phyloP scores from a whole-genome alignment of 2,797 vertebrate genomes.

The Pantherophis alleghaniensis region DNA sequence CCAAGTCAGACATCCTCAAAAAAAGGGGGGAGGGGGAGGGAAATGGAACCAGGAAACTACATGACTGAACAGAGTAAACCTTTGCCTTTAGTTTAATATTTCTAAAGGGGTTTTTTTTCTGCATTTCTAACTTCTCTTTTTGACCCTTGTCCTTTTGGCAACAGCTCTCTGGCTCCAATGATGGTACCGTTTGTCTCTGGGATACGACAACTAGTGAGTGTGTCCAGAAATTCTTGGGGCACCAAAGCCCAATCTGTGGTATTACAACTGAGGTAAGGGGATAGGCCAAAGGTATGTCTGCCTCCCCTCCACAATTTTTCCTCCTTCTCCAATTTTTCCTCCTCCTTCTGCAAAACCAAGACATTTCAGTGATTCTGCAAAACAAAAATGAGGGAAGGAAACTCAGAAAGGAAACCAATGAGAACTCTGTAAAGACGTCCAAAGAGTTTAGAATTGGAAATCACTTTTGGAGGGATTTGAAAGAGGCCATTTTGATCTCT shows the following conservation, averaged over 20 bases:
- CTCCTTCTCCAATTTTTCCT: not conserved
- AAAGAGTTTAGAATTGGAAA: not conserved
- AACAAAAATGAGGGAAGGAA: not conserved
- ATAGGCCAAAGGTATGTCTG: not conserved
- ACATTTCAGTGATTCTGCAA: not conserved
- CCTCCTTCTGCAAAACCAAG: not conserved
- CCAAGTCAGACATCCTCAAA: not conserved
- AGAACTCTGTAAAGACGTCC: not conserved
- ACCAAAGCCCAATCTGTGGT: slow-evolving; percentile 73
- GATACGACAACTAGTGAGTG: slow-evolving; percentile 65
- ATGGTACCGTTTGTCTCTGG: slow-evolving; percentile 81
- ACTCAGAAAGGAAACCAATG: not conserved
- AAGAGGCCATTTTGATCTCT: not conserved
- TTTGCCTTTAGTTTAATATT: not conserved
- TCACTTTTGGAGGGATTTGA: not conserved
- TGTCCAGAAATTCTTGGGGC: slow-evolving; percentile 74
- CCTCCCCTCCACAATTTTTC: not conserved
- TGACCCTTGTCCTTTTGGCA: not conserved
- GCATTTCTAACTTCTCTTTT: not conserved
- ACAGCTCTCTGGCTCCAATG: slow-evolving; percentile 84
- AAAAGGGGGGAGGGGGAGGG: too few relatives aligned
- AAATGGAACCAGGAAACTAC: too few relatives aligned
- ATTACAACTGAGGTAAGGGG: slow-evolving; percentile 74
- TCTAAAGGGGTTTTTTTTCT: not conserved
- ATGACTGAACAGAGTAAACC: not conserved